Evolutionary conservation across 2,888 invertebrate genomes (phyloP), one percentile per base, ranked within the genome.

Genomic region (Cryptocephalus primarius): DNA sequence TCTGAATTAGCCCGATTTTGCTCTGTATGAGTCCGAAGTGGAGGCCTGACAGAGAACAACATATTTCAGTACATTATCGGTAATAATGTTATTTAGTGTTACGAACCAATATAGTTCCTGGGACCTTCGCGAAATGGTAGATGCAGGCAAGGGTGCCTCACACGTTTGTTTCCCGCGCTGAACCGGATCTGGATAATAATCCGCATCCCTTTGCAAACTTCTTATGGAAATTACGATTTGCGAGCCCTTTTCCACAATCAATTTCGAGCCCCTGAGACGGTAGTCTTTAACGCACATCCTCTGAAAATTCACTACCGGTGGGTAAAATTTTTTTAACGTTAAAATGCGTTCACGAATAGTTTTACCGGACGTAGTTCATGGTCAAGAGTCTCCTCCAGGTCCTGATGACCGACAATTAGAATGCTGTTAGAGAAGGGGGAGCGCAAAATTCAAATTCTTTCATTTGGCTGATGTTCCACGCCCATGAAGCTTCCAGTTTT

Each of bases 21-120:
- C 31, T 31, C 22, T 44, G 44, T 33, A 44, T 47, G 9, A 47
- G 9, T 32, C 40, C 47, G 40, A 47, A 47, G n/a, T 43, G 47
- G 12, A 33, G 8, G 6, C 47, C 47, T 47, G 33, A 10, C 43
- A 47, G 22, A 9, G 22, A 47, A 39, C 22, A 41, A 46, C n/a
- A 1, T 8, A 14, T 8, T 10, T 42, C 3, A 22, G 6, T 22
- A 22, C 22, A 4, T 22, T 2, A 6, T 22, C 2, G 22, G 2
- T 22, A 22, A 22, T 22, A 22, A 22, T 4, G 12, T 2, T 22
- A 22, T 6, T 6, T 2, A 22, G 6, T 22, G 22, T 22, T 22
- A 31, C 13, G 9, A 38, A 44, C 44, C 44, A 22, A 44, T 44
- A 12, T 36, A 44, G n/a, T 10, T 38, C 36, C 44, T 34, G 8